Conservation (phyloP, 2,888 invertebrate species). For the Microplitis manilae region DNA sequence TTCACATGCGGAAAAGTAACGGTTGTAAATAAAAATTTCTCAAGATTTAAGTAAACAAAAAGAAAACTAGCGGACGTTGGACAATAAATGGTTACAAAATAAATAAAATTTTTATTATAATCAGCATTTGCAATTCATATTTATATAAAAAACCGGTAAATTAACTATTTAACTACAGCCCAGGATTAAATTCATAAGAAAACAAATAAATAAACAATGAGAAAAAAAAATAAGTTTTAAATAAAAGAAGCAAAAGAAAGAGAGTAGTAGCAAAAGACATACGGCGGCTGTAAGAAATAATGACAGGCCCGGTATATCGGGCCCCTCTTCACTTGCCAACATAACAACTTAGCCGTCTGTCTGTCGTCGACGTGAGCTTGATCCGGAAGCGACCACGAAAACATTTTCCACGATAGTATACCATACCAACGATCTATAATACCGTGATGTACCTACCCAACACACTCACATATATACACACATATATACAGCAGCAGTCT, state of each 20-base stretch:
- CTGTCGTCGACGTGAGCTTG: constrained; percentile 32
- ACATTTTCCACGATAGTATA: constrained; percentile 37
- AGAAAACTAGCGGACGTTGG: no score
- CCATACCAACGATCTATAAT: neutral
- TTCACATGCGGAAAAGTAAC: no score
- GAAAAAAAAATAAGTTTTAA: constrained; percentile 5
- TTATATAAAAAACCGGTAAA: no score
- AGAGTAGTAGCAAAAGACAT: constrained; percentile 58
- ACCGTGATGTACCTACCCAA: neutral
- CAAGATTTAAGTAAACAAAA: no score
- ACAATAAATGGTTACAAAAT: no score
- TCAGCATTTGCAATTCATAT: no score
- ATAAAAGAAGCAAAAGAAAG: constrained; percentile 18
- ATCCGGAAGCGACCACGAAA: constrained; percentile 44
- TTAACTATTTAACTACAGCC: neutral
- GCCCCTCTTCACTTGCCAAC: constrained; percentile 4
- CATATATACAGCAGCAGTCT: constrained; percentile 26
- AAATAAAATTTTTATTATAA: no score
- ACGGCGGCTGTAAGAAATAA: constrained; percentile 68
- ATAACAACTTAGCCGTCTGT: constrained; percentile 15
- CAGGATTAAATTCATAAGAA: neutral
- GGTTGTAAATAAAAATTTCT: no score
- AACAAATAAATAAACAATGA: constrained; percentile 4
- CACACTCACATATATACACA: neutral
- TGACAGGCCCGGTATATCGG: constrained; percentile 58